Conservation (phyloP, 2,888 invertebrate species). For the Epinotia ramella region DNA sequence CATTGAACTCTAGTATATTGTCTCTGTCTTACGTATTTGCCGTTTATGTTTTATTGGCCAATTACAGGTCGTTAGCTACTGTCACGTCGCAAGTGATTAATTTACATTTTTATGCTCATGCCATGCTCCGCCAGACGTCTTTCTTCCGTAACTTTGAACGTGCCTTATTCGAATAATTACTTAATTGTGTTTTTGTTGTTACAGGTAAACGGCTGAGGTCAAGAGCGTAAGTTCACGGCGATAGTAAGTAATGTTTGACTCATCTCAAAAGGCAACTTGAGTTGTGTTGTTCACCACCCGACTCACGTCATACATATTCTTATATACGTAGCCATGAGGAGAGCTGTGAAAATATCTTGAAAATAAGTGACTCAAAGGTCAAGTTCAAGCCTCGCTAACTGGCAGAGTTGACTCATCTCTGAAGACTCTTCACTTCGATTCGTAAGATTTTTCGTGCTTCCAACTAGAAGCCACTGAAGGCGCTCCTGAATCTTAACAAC, state of each 20-base stretch:
- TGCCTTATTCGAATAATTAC: conserved; percentile 34
- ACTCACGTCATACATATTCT: background rate
- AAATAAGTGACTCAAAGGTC: conserved; percentile 13
- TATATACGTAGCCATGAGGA: background rate
- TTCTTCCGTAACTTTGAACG: conserved; percentile 26
- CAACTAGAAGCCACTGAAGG: background rate
- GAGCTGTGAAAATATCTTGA: background rate
- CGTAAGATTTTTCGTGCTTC: background rate
- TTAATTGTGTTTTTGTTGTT: conserved; percentile 46
- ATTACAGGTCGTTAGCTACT: conserved; percentile 17
- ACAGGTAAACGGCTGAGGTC: conserved; percentile 48
- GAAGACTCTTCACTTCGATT: conserved; percentile 4
- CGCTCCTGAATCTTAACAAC: background rate
- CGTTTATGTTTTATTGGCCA: conserved; percentile 15
- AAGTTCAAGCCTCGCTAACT: conserved; percentile 19
- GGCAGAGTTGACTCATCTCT: conserved; percentile 6
- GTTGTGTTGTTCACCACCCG: background rate
- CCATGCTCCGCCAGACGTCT: conserved; percentile 7
- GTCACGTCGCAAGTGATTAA: conserved; percentile 16
- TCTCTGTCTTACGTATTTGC: background rate
- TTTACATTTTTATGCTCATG: conserved; percentile 28
- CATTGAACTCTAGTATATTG: too few species aligned
- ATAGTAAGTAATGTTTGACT: conserved; percentile 44
- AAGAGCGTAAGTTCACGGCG: conserved; percentile 21
- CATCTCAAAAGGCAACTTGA: conserved; percentile 43